These are phyloP conservation scores for Arctia plantaginis DNA, from an alignment of 2,888 invertebrate species.

Conservation along the genomic window DNA sequence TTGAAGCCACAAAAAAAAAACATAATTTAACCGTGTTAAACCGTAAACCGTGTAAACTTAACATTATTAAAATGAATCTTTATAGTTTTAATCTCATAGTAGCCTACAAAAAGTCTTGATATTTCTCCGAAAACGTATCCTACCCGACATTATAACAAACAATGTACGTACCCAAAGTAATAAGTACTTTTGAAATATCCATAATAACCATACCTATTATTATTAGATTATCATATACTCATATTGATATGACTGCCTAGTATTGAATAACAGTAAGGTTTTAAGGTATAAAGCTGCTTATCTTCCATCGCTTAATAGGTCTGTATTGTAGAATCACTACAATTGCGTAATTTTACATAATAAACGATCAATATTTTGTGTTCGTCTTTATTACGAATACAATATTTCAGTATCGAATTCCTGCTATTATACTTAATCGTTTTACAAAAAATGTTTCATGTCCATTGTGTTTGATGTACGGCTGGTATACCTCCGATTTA, in stretches of 20 bases:
- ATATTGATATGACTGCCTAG: not conserved
- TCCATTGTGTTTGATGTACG: not conserved
- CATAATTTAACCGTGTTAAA: too few relatives aligned
- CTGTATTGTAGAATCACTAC: not conserved
- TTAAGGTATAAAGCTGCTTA: not conserved
- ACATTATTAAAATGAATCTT: too few relatives aligned
- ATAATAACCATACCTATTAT: not conserved
- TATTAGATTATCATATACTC: not conserved
- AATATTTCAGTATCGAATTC: not conserved
- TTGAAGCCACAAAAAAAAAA: too few relatives aligned
- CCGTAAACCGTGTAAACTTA: too few relatives aligned
- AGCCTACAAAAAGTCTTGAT: not conserved
- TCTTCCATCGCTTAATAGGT: not conserved
- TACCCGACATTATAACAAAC: not conserved
- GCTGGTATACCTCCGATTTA: not conserved
- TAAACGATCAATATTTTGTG: slow-evolving; percentile 1
- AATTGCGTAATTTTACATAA: not conserved
- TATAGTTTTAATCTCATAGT: not conserved
- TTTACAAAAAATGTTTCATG: not conserved
- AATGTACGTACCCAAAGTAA: not conserved
- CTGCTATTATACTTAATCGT: slow-evolving; percentile 2
- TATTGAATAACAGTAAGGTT: not conserved
- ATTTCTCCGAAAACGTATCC: not conserved
- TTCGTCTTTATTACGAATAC: not conserved
- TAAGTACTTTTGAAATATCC: not conserved